phyloP scores from a whole-genome alignment of 64 coral and sea anemone species.

The Pachyseris speciosa region DNA sequence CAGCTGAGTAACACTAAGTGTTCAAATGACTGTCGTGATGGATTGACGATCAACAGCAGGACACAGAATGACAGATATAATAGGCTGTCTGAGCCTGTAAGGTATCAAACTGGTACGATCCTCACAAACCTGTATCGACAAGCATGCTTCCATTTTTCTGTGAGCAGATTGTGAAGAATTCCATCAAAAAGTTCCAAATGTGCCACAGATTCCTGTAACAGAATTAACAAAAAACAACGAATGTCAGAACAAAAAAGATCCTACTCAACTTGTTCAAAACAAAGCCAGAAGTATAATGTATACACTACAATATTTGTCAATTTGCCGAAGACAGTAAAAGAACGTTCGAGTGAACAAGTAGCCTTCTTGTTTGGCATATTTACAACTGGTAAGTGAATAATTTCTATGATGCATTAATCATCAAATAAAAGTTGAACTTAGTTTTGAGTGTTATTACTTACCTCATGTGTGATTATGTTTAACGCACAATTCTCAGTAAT shows the following conservation, averaged over 20 bases:
- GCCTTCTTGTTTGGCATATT: too few species aligned
- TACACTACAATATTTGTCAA: too few species aligned
- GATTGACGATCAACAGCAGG: neutral
- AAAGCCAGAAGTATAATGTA: too few species aligned
- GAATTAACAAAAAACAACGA: neutral
- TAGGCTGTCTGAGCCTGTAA: neutral
- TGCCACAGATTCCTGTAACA: slow-evolving; percentile 62
- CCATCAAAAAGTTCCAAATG: slow-evolving; percentile 89
- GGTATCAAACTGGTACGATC: neutral
- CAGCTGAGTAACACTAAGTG: neutral
- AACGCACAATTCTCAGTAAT: slow-evolving; percentile 81
- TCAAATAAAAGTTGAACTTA: too few species aligned
- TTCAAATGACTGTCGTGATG: neutral
- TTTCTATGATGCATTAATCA: too few species aligned
- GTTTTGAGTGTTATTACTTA: neutral
- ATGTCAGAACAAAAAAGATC: neutral
- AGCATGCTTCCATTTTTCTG: slow-evolving; percentile 83
- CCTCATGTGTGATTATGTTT: slow-evolving; percentile 87
- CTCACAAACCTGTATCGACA: slow-evolving; percentile 75
- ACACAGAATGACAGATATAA: too few species aligned
- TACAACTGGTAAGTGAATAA: too few species aligned
- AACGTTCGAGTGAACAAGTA: too few species aligned
- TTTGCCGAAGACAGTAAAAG: too few species aligned
- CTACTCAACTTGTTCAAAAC: neutral
- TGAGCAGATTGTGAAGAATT: slow-evolving; percentile 86